Evolutionary conservation across 1,140 invertebrate species (phyloP).

Genomic region (Neelides sp.): DNA sequence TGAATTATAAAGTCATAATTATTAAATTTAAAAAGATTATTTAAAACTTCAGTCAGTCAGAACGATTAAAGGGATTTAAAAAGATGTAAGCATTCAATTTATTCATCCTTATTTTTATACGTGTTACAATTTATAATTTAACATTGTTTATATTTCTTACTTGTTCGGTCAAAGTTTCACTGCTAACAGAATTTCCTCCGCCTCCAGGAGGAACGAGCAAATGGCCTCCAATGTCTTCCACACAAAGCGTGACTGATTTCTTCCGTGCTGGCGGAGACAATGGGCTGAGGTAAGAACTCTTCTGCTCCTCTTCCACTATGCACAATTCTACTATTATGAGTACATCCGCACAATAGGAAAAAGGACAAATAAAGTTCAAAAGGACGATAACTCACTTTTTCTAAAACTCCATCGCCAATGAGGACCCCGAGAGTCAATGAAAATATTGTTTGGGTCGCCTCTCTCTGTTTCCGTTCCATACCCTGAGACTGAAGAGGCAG

Average conservation of each 20-base stretch:
- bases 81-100: no score
- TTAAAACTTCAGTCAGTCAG: no score
- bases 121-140: neutral
- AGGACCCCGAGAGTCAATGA: slow-evolving; percentile 37
- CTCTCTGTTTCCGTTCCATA: slow-evolving; percentile 63
- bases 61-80: no score
- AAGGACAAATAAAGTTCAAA: neutral
- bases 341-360: no score
- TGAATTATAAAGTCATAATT: no score
- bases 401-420: slow-evolving; percentile 47
- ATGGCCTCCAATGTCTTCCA: slow-evolving; percentile 30
- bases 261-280: slow-evolving; percentile 23
- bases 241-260: slow-evolving; percentile 29
- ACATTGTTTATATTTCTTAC: no score
- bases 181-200: slow-evolving; percentile 19
- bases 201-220: slow-evolving; percentile 28
- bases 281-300: slow-evolving; percentile 18
- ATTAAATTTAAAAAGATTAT: no score
- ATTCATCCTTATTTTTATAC: no score
- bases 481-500: slow-evolving; percentile 37
- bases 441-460: slow-evolving; percentile 44
- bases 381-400: slow-evolving; percentile 41
- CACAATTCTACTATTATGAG: no score
- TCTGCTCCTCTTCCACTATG: slow-evolving; percentile 26
- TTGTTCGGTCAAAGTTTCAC: slow-evolving; percentile 30